Percentiles rank a stretch among this genome's conserved stretches.
Conservation (phyloP, 2,797 vertebrate species). For the Propithecus perrieri region DNA sequence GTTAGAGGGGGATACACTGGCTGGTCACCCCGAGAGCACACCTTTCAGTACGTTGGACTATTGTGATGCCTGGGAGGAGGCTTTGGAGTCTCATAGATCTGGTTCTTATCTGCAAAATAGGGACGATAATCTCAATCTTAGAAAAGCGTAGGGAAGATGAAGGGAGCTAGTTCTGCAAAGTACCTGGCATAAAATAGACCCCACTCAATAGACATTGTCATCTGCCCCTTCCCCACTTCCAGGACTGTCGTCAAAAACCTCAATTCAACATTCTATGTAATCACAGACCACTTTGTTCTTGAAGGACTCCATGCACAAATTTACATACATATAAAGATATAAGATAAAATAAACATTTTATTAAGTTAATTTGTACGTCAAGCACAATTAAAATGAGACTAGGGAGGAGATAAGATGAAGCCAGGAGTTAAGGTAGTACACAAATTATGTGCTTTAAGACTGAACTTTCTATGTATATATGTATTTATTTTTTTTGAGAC, state of each 20-base stretch:
- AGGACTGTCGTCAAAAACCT: not conserved
- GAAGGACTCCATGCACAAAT: not conserved
- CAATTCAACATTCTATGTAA: not conserved
- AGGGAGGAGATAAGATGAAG: not conserved
- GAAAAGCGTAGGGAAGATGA: not conserved
- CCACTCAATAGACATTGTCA: not conserved
- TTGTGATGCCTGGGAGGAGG: rapidly evolving
- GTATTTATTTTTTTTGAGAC: not conserved
- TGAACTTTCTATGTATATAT: not conserved
- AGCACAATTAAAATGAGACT: not conserved
- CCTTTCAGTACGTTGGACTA: rapidly evolving
- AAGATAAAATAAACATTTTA: not conserved
- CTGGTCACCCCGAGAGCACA: too few relatives aligned
- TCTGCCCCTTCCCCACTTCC: not conserved
- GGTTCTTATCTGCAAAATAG: not conserved
- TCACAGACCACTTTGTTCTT: not conserved
- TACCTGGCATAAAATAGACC: too few relatives aligned
- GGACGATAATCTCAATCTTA: not conserved
- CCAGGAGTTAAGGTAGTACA: not conserved
- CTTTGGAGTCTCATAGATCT: not conserved
- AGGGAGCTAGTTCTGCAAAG: not conserved
- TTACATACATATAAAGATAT: not conserved
- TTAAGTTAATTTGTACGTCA: not conserved
- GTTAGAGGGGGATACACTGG: not conserved
- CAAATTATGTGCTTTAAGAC: not conserved